Conservation (phyloP, 2,113 vertebrate genomes). For the Corydoras sp. region DNA sequence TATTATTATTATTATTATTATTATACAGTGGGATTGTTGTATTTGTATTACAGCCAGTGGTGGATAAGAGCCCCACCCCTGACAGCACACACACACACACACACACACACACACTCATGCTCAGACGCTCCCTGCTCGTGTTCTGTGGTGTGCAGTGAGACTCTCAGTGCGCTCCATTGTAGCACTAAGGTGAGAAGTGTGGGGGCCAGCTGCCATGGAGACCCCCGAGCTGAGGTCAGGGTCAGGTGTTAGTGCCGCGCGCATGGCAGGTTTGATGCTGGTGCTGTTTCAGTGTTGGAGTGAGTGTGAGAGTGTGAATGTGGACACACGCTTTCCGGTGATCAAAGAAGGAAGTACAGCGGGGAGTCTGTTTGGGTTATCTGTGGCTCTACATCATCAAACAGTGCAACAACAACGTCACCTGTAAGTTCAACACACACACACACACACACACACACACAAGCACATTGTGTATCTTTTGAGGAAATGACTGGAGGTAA, state of each 20-base stretch:
- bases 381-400: slow-evolving; percentile 74
- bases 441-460: slow-evolving; percentile 5
- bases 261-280: not conserved
- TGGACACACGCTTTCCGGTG: slow-evolving; percentile 69
- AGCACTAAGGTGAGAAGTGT: no score
- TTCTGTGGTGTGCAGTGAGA: no score
- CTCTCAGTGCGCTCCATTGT: not conserved
- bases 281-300: not conserved
- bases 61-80: not conserved
- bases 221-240: not conserved
- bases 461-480: not conserved
- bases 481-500: slow-evolving; percentile 22
- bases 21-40: no score
- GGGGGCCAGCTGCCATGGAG: no score
- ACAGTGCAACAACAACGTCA: slow-evolving; percentile 51
- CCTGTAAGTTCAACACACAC: slow-evolving; percentile 65
- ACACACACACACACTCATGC: no score
- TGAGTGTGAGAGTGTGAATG: slow-evolving; percentile 50
- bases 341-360: slow-evolving; percentile 64
- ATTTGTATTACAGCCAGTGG: no score
- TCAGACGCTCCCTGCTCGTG: no score
- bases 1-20: no score
- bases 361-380: slow-evolving; percentile 72
- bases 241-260: not conserved
- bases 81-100: not conserved